phyloP scores from a whole-genome alignment of 2,797 vertebrate genomes.

The Balearica regulorum region DNA sequence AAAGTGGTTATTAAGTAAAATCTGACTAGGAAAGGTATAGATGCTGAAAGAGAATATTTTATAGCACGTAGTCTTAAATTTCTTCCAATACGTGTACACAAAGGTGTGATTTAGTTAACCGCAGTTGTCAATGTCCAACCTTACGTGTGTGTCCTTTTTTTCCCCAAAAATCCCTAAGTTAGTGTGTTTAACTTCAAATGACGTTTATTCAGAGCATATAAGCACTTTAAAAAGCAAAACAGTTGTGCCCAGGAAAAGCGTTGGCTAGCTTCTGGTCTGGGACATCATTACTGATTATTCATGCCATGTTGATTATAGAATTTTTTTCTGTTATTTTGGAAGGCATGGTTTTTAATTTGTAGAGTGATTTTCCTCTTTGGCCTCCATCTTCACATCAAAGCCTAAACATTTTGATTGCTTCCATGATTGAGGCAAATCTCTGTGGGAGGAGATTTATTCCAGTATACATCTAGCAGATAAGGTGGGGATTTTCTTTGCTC shows the following conservation, averaged over 20 bases:
- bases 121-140: background rate
- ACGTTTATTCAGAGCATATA: background rate
- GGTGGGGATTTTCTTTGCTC: constrained; percentile 8
- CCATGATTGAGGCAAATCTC: constrained; percentile 21
- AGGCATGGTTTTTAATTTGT: background rate
- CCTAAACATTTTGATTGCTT: constrained; percentile 16
- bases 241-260: background rate
- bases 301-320: background rate
- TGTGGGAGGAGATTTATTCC: constrained; percentile 7
- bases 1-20: background rate
- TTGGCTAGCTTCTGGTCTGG: background rate
- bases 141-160: background rate
- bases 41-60: background rate
- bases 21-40: background rate
- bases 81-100: background rate
- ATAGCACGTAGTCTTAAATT: background rate
- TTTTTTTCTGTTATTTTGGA: background rate
- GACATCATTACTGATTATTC: background rate
- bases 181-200: background rate
- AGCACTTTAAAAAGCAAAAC: background rate
- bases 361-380: background rate
- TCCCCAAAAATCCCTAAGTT: background rate
- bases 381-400: background rate
- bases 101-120: background rate
- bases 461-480: background rate